Conservation (phyloP, 2,113 vertebrate genomes). For the Dipodomys spectabilis region DNA sequence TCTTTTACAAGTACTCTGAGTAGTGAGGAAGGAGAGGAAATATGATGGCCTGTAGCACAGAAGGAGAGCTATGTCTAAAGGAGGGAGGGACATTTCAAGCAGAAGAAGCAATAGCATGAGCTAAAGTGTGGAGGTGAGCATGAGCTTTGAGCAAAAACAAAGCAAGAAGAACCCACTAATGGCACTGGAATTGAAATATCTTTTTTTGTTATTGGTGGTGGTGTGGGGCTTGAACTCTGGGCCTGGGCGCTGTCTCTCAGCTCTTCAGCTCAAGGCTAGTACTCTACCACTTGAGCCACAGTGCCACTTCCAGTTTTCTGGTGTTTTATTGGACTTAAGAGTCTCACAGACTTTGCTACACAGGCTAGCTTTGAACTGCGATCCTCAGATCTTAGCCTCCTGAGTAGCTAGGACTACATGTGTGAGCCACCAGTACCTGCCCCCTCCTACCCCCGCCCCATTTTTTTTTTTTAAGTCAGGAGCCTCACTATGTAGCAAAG, state of each 20-base stretch:
- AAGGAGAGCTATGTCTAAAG: neutral
- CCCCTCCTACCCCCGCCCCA: too few species aligned
- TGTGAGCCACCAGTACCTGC: neutral
- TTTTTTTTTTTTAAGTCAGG: neutral
- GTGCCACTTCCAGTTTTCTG: too few species aligned
- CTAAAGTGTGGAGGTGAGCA: neutral
- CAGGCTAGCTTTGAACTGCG: too few species aligned
- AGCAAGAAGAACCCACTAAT: conserved; percentile 36
- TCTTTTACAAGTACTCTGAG: conserved; percentile 31
- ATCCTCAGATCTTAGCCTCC: neutral
- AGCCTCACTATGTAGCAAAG: neutral
- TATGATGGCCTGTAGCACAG: neutral
- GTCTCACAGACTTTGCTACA: too few species aligned
- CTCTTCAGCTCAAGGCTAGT: too few species aligned
- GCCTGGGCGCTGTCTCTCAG: too few species aligned
- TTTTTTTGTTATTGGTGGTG: neutral
- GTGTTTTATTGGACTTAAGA: neutral
- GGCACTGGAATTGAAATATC: conserved; percentile 39
- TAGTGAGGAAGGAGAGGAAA: conserved; percentile 29
- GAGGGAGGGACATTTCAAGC: conserved; percentile 27
- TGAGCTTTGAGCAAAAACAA: conserved; percentile 36
- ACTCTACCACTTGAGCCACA: too few species aligned
- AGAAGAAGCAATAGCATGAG: neutral
- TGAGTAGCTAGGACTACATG: neutral
- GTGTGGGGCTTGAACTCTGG: too few species aligned